Evolutionary conservation across 2,113 vertebrate genomes (phyloP), one percentile per base, ranked within the genome.

Genomic region (Pomatostomus ruficeps): DNA sequence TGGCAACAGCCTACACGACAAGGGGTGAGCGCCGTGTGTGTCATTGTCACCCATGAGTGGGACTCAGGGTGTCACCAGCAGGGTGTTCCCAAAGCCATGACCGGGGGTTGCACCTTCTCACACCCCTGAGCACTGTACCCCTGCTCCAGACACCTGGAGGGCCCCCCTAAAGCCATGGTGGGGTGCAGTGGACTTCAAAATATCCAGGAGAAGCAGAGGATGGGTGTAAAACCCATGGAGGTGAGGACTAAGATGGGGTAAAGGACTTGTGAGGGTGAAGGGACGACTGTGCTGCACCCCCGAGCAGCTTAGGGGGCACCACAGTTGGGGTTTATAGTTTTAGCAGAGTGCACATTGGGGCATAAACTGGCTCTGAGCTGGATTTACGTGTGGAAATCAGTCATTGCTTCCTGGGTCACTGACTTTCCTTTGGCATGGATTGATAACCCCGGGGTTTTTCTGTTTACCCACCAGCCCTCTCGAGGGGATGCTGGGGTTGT

Each of bases 21-120:
- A 11, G 18, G 49, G n/a, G 15, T 15, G 22, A 36, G 23, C 0
- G 0, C 22, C 0, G 0, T 15, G 11, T 9, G 38, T 62, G 78
- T 59, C 43, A 7, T 0, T 35, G 54, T 43, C 76, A 55, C 40
- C 25, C 40, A 8, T 0, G 16, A 55, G 12, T 10, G 71, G 36
- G 15, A 21, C 26, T 15, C 0, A 14, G 23, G 38, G 4, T 42
- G 36, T 12, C 71, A 42, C 52, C 31, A 52, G 40, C 42, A 45
- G 54, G 11, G 7, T 54, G 31, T 25, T 66, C n/a, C 76, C 72
- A 70, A 11, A 21, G 13, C 36, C 14, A 1, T 2, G 40, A 52
- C 0, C 6, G 6, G 23, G 35, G 20, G 2, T 28, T 51, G 18
- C 4, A 46, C 45, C 19, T 76, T 52, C 49, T 49, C 52, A 25